Evolutionary conservation across 2,113 vertebrate genomes (phyloP).

Genomic region (Phalacrocorax aristotelis): DNA sequence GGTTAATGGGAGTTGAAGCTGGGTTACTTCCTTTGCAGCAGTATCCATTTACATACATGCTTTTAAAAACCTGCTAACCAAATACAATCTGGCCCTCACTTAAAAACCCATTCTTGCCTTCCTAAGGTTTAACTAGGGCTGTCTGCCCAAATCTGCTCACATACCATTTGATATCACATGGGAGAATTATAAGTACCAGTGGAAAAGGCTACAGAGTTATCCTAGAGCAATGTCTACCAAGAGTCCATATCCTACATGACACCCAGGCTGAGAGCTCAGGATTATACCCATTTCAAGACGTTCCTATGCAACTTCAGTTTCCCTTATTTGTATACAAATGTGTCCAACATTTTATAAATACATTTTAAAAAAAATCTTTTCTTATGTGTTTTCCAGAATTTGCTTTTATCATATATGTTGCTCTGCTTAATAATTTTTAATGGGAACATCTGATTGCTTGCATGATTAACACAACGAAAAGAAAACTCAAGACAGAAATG

Average conservation of each 20-base stretch:
- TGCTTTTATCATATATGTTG: neutral
- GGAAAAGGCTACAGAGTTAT: neutral
- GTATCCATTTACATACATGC: constrained; percentile 55
- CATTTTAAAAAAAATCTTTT: neutral
- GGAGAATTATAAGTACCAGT: neutral
- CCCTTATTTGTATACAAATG: neutral
- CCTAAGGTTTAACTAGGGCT: neutral
- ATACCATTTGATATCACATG: neutral
- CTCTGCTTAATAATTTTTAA: neutral
- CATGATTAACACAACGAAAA: neutral
- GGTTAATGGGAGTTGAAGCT: constrained; percentile 55
- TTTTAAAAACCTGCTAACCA: constrained; percentile 49
- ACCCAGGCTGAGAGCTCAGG: neutral
- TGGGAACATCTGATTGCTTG: neutral
- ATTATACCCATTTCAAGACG: neutral
- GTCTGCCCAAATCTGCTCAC: constrained; percentile 10
- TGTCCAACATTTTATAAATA: neutral
- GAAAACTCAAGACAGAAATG: neutral
- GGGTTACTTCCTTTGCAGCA: constrained; percentile 39
- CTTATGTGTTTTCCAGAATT: neutral
- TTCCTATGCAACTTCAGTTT: neutral
- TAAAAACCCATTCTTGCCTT: constrained; percentile 9
- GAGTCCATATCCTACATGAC: neutral
- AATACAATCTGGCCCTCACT: neutral
- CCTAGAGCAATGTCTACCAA: neutral